Evolutionary conservation across 2,888 invertebrate species (phyloP), one percentile per base, ranked within the genome.

Genomic region (Leptinotarsa tumamoca): DNA sequence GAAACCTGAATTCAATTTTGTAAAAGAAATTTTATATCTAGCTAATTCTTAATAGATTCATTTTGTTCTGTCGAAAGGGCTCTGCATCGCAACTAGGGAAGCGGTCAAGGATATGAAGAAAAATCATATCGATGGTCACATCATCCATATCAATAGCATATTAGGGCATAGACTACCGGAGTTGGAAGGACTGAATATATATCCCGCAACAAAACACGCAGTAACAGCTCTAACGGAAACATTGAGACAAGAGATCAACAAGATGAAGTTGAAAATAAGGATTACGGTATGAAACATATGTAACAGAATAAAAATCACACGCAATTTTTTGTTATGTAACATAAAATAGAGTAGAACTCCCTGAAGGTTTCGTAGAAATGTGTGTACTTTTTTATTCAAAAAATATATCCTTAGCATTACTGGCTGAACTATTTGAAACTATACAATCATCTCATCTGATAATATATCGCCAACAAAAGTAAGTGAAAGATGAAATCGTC

Each of bases 161-260:
- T 14, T 51, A 10, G 74, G 74, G 5, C 74, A 74, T 21, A 70
- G 7, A 13, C 43, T 58, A 17, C 43, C 49, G 15, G 17, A 0
- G 5, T 1, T 70, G 0, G 70, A 70, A n/a, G 63, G 18, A 63
- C 5, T 50, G 0, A 77, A 75, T 33, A 66, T 81, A 23, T 81
- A 81, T 71, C 71, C 79, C 3, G 79, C 80, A 68, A 76, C 80
- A 5, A 80, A 82, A 58, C 72, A 79, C 67, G 81, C 79, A 10
- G 68, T 81, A 23, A 81, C 79, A 2, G 80, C 80, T 49, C n/a
- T 80, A 33, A 80, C 80, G 4, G 81, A 81, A 70, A 77, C 80
- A 51, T 71, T 81, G 51, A 76, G 79, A 21, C 43, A 74, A 23
- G 81, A 80, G 66, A 27, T 80, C 52, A 78, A 76, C 27, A 73